A percentile compares a stretch with the other conserved stretches of the same genome.
phyloP scores from a whole-genome alignment of 1,140 invertebrate genomes.

The Cepaea nemoralis region DNA sequence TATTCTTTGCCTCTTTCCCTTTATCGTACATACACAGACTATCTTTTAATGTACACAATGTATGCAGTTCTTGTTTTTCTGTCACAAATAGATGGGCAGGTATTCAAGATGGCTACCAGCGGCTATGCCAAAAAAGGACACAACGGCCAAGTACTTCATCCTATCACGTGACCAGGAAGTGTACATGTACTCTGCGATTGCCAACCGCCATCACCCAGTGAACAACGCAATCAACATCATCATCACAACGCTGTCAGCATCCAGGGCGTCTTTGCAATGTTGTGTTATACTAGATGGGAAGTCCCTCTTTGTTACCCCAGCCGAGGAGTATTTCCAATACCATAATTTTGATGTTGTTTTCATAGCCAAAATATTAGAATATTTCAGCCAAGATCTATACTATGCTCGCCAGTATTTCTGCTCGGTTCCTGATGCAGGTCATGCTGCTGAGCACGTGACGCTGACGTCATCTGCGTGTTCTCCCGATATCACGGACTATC shows the following conservation, averaged over 20 bases:
- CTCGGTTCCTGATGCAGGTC: slow-evolving; percentile 31
- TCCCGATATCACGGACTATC: slow-evolving; percentile 22
- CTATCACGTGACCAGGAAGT: too few species aligned
- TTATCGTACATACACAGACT: too few species aligned
- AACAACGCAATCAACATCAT: slow-evolving; percentile 37
- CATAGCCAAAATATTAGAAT: slow-evolving; percentile 11
- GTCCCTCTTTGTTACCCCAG: neutral
- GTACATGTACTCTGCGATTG: slow-evolving; percentile 45
- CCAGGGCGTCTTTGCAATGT: slow-evolving; percentile 2
- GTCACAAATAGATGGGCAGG: too few species aligned
- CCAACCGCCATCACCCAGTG: slow-evolving; percentile 21
- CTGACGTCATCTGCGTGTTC: slow-evolving; percentile 38
- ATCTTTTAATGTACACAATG: too few species aligned
- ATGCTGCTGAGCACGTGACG: slow-evolving; percentile 17
- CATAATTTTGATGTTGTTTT: slow-evolving; percentile 31
- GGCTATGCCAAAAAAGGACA: too few species aligned
- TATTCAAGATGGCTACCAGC: too few species aligned
- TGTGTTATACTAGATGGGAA: slow-evolving; percentile 20
- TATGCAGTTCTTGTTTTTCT: too few species aligned
- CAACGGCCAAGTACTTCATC: too few species aligned
- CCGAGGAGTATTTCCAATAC: slow-evolving; percentile 17
- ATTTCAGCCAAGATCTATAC: slow-evolving; percentile 10
- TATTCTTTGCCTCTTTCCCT: too few species aligned
- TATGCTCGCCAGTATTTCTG: slow-evolving; percentile 39
- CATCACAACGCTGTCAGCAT: slow-evolving; percentile 30